Percentiles rank a stretch among this genome's conserved stretches.
phyloP scores from a whole-genome alignment of 1,140 invertebrate species.

The Diachasma alloeum region DNA sequence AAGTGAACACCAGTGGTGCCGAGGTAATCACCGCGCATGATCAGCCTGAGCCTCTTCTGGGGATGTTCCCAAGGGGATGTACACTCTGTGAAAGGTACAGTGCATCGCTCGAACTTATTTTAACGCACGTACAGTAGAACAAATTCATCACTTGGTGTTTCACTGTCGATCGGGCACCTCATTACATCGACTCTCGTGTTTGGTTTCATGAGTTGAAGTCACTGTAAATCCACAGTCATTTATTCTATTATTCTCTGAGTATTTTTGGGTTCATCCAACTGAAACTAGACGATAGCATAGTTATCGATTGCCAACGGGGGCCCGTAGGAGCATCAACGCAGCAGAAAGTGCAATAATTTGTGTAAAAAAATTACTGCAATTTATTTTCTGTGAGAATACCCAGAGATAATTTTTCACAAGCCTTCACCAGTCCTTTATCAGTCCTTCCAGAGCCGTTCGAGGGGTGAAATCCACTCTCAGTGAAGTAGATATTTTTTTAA shows the following conservation, averaged over 20 bases:
- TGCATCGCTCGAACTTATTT: constrained; percentile 18
- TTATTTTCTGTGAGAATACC: not conserved
- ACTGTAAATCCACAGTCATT: not conserved
- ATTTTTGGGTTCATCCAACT: not conserved
- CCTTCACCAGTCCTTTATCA: not conserved
- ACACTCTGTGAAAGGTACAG: not conserved
- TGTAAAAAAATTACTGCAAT: not conserved
- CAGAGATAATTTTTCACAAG: not conserved
- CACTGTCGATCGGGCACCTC: not conserved
- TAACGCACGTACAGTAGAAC: not conserved
- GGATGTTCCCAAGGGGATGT: constrained; percentile 1
- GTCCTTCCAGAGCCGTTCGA: not conserved
- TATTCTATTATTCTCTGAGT: not conserved
- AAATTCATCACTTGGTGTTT: not conserved
- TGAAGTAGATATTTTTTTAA: not conserved
- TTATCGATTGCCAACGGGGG: constrained; percentile 21
- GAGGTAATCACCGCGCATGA: constrained; percentile 28
- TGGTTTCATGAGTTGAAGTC: not conserved
- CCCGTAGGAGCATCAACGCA: not conserved
- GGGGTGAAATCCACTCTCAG: not conserved
- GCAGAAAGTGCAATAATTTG: not conserved
- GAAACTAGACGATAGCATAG: not conserved
- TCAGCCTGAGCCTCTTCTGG: not conserved
- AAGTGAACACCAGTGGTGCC: constrained; percentile 4
- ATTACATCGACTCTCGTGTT: not conserved